These are phyloP conservation scores for Nasua narica DNA, from an alignment of 2,797 vertebrate genomes.

Conservation along the genomic window DNA sequence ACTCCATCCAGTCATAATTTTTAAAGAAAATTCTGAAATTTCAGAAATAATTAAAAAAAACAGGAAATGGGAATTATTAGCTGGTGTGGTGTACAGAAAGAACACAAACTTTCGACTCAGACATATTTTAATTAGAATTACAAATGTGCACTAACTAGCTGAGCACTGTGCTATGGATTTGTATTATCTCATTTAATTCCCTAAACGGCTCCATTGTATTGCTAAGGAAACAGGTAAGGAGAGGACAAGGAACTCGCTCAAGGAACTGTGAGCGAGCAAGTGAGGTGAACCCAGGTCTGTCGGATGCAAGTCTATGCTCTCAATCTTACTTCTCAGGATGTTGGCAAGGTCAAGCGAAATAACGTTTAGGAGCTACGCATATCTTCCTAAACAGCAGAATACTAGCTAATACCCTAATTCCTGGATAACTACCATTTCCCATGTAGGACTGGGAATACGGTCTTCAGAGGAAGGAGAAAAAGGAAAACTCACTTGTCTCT, in stretches of 20 bases:
- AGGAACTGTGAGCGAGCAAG: neutral
- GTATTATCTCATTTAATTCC: neutral
- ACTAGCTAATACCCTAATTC: neutral
- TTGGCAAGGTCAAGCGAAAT: neutral
- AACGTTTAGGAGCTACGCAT: neutral
- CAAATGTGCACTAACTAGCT: neutral
- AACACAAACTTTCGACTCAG: neutral
- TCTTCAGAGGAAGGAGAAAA: neutral
- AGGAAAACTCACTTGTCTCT: neutral
- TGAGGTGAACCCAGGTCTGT: neutral
- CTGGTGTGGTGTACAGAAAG: neutral
- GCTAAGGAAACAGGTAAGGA: neutral
- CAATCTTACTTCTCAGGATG: neutral
- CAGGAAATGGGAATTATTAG: neutral
- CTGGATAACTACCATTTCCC: neutral
- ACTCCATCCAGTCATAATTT: neutral
- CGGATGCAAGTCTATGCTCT: neutral
- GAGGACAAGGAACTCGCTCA: neutral
- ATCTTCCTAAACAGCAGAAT: neutral
- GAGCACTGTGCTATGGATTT: neutral
- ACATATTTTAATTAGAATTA: neutral
- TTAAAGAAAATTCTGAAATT: neutral
- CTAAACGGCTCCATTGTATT: neutral
- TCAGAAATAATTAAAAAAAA: neutral
- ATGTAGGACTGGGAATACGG: neutral